Percentiles rank a stretch among this genome's conserved stretches.
These are phyloP conservation scores for Drosophila mercatorum DNA, from an alignment of 2,888 invertebrate genomes.

Conservation along the genomic window DNA sequence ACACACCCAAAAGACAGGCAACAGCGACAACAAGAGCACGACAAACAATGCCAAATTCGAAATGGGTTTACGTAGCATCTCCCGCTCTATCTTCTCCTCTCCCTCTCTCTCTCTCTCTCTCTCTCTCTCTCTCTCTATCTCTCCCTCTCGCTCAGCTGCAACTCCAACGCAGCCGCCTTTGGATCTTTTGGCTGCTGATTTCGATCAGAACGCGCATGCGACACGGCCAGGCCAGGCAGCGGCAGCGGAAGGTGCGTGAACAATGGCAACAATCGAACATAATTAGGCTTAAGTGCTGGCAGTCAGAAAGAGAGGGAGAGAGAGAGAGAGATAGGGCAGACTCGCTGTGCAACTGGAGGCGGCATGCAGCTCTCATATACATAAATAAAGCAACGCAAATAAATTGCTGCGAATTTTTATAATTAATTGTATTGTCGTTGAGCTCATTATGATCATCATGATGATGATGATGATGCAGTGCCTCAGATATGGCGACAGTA, in stretches of 20 bases:
- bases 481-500: conserved; percentile 49
- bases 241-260: conserved; percentile 72
- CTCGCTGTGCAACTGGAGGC: conserved; percentile 28
- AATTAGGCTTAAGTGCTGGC: conserved; percentile 76
- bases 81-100: conserved; percentile 10
- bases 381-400: conserved; percentile 73
- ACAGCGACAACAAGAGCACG: conserved; percentile 20
- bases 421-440: conserved; percentile 80
- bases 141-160: not conserved
- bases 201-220: conserved; percentile 48
- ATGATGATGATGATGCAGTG: conserved; percentile 51
- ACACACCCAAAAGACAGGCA: conserved; percentile 24
- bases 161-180: conserved; percentile 53
- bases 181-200: conserved; percentile 60
- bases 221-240: not conserved
- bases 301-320: not conserved
- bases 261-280: conserved; percentile 80
- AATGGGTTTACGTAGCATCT: conserved; percentile 16
- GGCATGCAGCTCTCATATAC: conserved; percentile 52
- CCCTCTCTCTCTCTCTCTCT: not conserved
- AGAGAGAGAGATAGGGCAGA: not conserved
- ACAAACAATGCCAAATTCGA: conserved; percentile 76
- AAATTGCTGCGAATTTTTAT: conserved; percentile 80
- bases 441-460: conserved; percentile 32
- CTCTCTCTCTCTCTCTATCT: not conserved